Percentiles rank a stretch among this genome's conserved stretches.
phyloP scores from a whole-genome alignment of 2,797 vertebrate species.

The Euphonia xanthogaster region DNA sequence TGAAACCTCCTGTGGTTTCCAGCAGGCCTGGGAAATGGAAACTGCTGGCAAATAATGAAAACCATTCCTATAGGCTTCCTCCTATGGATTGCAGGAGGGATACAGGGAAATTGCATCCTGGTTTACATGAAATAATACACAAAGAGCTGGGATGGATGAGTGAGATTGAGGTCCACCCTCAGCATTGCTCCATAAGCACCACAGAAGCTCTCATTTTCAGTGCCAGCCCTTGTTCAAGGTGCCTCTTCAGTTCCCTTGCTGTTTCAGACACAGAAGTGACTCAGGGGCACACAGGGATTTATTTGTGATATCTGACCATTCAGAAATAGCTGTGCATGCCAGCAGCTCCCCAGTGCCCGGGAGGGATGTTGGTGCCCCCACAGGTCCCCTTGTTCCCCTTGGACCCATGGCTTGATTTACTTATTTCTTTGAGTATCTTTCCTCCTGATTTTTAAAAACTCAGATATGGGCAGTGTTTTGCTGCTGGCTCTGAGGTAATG shows the following conservation, averaged over 20 bases:
- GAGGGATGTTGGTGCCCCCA: not conserved
- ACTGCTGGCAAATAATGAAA: not conserved
- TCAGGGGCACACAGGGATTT: not conserved
- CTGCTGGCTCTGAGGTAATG: not conserved
- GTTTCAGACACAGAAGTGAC: not conserved
- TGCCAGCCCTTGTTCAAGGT: not conserved
- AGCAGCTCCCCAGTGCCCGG: fast-evolving
- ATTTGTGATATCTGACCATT: not conserved
- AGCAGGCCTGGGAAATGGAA: not conserved
- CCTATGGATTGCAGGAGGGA: not conserved
- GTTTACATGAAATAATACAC: not conserved
- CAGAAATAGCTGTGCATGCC: fast-evolving
- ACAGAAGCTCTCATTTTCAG: not conserved
- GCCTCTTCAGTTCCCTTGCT: not conserved
- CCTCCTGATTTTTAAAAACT: not conserved
- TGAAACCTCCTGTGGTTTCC: not conserved
- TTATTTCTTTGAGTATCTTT: not conserved
- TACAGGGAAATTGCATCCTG: not conserved
- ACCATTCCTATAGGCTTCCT: not conserved
- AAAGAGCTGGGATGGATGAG: not conserved
- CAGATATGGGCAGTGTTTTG: fast-evolving
- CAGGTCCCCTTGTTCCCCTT: fast-evolving
- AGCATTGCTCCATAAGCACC: fast-evolving
- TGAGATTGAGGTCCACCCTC: not conserved
- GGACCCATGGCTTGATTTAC: not conserved